A percentile compares a stretch with the other conserved stretches of the same genome.
Evolutionary conservation across 2,113 vertebrate species (phyloP).

Genomic region (Paramisgurnus dabryanus): DNA sequence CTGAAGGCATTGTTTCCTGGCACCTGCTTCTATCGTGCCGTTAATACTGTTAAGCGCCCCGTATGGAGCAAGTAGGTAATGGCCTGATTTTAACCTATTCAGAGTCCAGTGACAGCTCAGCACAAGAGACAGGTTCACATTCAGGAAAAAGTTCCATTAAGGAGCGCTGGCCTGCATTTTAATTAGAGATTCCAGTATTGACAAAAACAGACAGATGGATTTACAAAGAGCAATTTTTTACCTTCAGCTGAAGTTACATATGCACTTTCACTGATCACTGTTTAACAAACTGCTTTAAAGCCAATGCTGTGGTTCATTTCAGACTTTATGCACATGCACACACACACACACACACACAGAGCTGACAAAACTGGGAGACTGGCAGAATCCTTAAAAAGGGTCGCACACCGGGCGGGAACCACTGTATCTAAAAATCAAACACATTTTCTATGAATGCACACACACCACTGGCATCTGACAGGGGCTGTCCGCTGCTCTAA

Average conservation of each 20-base stretch:
- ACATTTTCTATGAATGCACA: too few species aligned
- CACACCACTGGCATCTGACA: too few species aligned
- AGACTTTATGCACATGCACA: not conserved
- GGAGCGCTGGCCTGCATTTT: not conserved
- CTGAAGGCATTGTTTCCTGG: not conserved
- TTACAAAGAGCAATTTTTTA: not conserved
- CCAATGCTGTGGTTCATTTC: not conserved
- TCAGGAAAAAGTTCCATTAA: not conserved
- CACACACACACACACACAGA: not conserved
- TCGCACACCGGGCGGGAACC: too few species aligned
- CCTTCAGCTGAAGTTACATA: not conserved
- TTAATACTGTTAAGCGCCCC: not conserved
- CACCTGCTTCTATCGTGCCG: not conserved
- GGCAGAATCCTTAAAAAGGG: not conserved
- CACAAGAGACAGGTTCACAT: not conserved
- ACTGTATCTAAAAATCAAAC: too few species aligned
- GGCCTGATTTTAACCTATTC: not conserved
- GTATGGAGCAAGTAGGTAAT: constrained; percentile 26
- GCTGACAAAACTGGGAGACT: not conserved
- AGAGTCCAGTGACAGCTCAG: not conserved
- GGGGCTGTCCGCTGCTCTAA: too few species aligned
- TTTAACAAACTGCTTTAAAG: not conserved
- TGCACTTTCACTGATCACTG: not conserved
- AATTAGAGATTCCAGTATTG: not conserved
- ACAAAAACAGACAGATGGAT: not conserved